Evolutionary conservation across 2,888 invertebrate species (phyloP), one percentile per base, ranked within the genome.

Genomic region (Mantis religiosa): DNA sequence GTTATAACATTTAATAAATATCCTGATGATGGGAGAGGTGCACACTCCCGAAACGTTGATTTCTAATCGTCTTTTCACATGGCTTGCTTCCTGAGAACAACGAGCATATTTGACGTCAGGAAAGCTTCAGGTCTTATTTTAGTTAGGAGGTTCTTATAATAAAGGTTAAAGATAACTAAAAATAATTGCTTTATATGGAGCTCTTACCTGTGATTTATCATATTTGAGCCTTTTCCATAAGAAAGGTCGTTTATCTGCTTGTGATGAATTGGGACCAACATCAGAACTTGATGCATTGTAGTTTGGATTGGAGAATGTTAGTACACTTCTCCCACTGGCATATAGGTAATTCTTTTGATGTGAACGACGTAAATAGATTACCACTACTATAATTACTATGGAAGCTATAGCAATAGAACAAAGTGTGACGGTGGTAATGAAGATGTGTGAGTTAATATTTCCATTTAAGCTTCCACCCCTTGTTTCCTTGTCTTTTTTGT

Each of bases 231-330:
- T 95, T 91, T 95, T 95, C 96, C 96, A 96, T 89, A 96, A 94
- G 91, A 95, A 95, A 14, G 95, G 95, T 91, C 95, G 95, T 90
- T 94, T 94, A 91, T 95, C 95, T 85, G 91, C 91, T 86, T 91
- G 92, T 30, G 91, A 90, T 41, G 89, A 91, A 71, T 92, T 95
- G 6, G 94, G 93, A 20, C 92, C 92, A 83, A 94, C 93, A 28
- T 94, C 94, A 54, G 94, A 94, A 83, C 95, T 93, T 4, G 94
- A 94, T 85, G 94, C 94, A 91, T 95, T 95, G 92, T 98, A 98
- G 92, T 98, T 98, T 6, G 98, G 98, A 94, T 98, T 98, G 85
- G 97, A 96, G 93, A 98, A 98, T 0, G 97, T 97, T 91, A 97
- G 94, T 30, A 97, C 96, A 84, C 96, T 96, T 91, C 96, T 94